Evolutionary conservation across 2,113 vertebrate species (phyloP), one percentile per base, ranked within the genome.

Genomic region (Okapia johnstoni): DNA sequence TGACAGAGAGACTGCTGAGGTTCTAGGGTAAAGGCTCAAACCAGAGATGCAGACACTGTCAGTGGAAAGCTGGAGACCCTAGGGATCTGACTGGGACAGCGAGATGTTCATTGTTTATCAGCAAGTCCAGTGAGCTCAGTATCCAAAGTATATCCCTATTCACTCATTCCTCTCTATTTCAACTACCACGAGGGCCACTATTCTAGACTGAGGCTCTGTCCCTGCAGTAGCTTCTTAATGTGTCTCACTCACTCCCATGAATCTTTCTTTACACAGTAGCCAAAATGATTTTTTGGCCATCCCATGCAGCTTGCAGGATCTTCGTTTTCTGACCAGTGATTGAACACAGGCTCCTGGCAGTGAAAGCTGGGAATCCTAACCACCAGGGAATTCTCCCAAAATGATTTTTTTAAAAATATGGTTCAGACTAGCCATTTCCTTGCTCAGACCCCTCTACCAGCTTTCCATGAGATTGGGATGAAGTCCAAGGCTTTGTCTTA

Each of bases 141-240:
- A 10, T 85, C 26, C 54, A 61, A 13, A 4, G 4, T 30, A n/a
- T 19, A 12, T 16, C 43, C 36, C 57, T 13, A 16, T 80, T 36
- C 36, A n/a, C 13, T 57, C 76, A 7, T 28, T 73, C 25, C 52
- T 88, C 40, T 91, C 16, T 36, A 43, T 50, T 54, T 85, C 40
- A 14, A 0, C 30, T 33, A 28, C 77, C 54, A 0, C 30, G 7
- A 13, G 5, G 14, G 60, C 66, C 26, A 4, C 54, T 33, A 0
- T 28, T 25, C 25, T 19, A 28, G n/a, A 10, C 17, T 0, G 25
- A 50, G 80, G 23, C 13, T 8, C 43, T 7, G 2, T 46, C 85
- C 13, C 30, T 14, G 46, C 6, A 83, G 61, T 3, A 30, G 43
- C 30, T 52, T 88, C 30, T 6, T 6, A 0, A 23, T 10, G 43